These are phyloP conservation scores for Leptinotarsa juncta DNA, from an alignment of 2,888 invertebrate species.

Conservation along the genomic window DNA sequence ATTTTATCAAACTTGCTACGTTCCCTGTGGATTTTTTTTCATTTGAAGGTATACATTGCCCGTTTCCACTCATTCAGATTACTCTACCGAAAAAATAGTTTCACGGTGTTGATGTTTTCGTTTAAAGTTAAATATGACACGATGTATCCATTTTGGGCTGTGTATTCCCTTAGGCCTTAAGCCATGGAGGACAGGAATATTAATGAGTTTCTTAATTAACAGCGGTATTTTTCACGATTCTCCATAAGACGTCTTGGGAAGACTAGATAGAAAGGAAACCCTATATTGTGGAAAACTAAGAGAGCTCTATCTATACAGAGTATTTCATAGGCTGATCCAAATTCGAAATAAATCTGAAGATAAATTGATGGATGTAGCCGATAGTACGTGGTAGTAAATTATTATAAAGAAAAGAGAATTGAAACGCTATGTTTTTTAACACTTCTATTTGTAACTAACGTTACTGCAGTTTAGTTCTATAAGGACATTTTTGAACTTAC, in stretches of 20 bases:
- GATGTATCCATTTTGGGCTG: background rate
- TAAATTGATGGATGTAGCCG: no score
- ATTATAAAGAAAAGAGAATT: no score
- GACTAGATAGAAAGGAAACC: no score
- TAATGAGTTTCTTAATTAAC: background rate
- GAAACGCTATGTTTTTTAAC: no score
- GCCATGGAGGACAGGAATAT: background rate
- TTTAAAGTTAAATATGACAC: background rate
- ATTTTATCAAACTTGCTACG: background rate
- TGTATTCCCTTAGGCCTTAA: background rate
- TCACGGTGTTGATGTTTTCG: background rate
- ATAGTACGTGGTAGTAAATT: no score
- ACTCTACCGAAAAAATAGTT: background rate
- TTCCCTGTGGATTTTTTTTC: background rate
- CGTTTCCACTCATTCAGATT: background rate
- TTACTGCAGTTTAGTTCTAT: no score
- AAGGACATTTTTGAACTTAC: no score
- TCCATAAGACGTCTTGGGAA: background rate
- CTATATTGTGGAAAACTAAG: no score
- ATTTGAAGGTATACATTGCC: background rate
- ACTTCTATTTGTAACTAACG: no score
- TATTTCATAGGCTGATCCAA: no score
- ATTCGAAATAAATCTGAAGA: no score
- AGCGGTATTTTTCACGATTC: background rate
- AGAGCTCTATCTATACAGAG: no score